Conservation (phyloP, 2,113 vertebrate genomes). For the Mirza zaza region DNA sequence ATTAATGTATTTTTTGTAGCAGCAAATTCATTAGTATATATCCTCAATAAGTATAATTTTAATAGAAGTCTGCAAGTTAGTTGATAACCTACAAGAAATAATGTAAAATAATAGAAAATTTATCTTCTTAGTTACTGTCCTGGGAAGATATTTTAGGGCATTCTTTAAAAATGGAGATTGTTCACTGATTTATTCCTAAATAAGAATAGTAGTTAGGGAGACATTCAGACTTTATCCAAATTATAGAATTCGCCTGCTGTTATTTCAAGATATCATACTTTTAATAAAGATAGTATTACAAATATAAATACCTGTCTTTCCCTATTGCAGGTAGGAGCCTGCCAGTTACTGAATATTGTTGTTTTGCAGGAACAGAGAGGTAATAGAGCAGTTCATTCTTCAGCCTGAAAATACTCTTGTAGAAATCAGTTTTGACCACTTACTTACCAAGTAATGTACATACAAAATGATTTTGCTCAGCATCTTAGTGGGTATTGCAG, state of each 20-base stretch:
- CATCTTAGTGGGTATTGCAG: neutral
- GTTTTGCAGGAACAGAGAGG: neutral
- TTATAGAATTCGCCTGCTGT: neutral
- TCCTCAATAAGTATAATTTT: neutral
- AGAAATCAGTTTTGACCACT: neutral
- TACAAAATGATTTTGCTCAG: neutral
- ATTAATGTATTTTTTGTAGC: neutral
- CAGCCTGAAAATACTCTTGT: neutral
- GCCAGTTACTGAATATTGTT: neutral
- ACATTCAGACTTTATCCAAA: neutral
- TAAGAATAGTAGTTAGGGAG: neutral
- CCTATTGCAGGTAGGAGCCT: neutral
- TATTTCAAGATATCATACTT: neutral
- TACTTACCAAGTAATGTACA: neutral
- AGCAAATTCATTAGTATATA: neutral
- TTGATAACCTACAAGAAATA: neutral
- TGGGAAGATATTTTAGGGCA: neutral
- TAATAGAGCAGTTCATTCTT: neutral
- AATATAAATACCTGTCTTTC: neutral
- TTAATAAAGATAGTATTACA: neutral
- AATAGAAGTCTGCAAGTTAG: neutral
- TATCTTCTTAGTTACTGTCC: neutral
- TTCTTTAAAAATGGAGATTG: neutral
- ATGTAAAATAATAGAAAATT: neutral
- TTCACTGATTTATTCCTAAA: neutral